These are phyloP conservation scores for Anguilla megastoma DNA, from an alignment of 2,797 vertebrate genomes.

Conservation along the genomic window DNA sequence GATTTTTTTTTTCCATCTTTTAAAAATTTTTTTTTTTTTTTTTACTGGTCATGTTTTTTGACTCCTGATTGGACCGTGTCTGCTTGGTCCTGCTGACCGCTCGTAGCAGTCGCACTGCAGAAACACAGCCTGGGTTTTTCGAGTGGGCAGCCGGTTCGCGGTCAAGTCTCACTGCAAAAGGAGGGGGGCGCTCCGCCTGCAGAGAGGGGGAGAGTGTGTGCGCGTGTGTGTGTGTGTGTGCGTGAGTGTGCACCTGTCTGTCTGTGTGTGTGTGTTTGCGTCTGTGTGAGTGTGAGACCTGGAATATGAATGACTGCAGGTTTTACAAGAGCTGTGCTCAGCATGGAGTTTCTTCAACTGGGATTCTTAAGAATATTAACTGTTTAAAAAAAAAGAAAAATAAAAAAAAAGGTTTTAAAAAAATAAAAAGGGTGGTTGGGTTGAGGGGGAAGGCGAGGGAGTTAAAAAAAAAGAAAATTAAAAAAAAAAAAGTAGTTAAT, in stretches of 20 bases:
- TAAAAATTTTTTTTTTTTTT: not conserved
- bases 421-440: not conserved
- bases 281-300: not conserved
- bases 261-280: not conserved
- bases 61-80: slow-evolving; percentile 12
- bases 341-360: slow-evolving; percentile 6
- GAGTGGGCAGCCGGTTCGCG: not conserved
- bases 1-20: not conserved
- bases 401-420: not conserved
- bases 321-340: slow-evolving; percentile 18
- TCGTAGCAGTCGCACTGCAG: not conserved
- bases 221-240: not conserved
- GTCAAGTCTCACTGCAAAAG: not conserved
- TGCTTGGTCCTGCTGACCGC: not conserved
- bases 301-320: not conserved
- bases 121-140: not conserved
- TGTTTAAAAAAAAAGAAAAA: not conserved
- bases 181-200: not conserved
- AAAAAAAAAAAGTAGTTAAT: not conserved
- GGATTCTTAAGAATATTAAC: not conserved
- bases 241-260: not conserved
- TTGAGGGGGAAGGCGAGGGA: not conserved
- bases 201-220: not conserved
- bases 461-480: no score
- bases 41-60: slow-evolving; percentile 2